A percentile compares a stretch with the other conserved stretches of the same genome.
These are phyloP conservation scores for Gymnocypris eckloni DNA, from an alignment of 2,797 vertebrate genomes.

Conservation along the genomic window DNA sequence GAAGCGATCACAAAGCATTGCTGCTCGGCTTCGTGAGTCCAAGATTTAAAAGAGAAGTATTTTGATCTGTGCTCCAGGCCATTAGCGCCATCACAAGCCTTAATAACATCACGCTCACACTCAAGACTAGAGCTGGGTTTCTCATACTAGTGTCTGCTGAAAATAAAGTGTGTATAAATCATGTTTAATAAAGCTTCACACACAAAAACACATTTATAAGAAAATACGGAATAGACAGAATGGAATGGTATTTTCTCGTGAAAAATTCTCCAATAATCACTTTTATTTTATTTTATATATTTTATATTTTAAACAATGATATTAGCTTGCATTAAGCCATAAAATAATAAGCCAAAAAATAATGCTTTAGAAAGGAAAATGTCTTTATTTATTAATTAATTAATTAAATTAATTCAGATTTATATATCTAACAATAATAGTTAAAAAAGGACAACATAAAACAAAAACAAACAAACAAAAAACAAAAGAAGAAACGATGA, in stretches of 20 bases:
- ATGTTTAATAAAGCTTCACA: neutral
- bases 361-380: neutral
- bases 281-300: neutral
- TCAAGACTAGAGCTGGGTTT: neutral
- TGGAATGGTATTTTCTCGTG: neutral
- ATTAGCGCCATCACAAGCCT: slow-evolving; percentile 64
- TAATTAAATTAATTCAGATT: neutral
- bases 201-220: neutral
- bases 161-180: neutral
- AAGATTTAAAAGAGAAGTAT: slow-evolving; percentile 28
- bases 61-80: slow-evolving; percentile 63
- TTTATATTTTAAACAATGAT: neutral
- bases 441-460: neutral
- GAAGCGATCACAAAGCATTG: slow-evolving; percentile 44
- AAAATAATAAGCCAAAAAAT: neutral
- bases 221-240: neutral
- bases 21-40: slow-evolving; percentile 23
- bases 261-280: neutral
- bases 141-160: neutral
- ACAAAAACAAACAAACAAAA: too few species aligned
- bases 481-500: too few species aligned
- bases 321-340: neutral
- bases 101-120: neutral
- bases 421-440: neutral
- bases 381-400: neutral